phyloP scores from a whole-genome alignment of 2,888 invertebrate genomes.

The Leptinotarsa tumamoca region DNA sequence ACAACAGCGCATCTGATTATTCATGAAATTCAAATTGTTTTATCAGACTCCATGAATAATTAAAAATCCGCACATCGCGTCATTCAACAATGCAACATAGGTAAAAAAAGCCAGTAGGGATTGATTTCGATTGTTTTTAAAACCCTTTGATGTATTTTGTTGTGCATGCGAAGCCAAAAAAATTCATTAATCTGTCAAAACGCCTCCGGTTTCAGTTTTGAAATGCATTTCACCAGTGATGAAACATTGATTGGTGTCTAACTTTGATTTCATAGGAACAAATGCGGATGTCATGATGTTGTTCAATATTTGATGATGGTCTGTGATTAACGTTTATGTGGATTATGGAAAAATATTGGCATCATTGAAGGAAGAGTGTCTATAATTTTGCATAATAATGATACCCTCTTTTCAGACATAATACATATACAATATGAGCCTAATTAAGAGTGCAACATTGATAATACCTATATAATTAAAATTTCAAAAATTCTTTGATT shows the following conservation, averaged over 20 bases:
- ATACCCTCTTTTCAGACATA: too few species aligned
- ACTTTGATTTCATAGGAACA: background rate
- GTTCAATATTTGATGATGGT: background rate
- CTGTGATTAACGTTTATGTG: background rate
- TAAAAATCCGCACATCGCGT: background rate
- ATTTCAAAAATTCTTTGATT: too few species aligned
- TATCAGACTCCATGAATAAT: conserved; percentile 1
- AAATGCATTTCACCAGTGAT: background rate
- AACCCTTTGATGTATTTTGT: background rate
- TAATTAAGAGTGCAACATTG: too few species aligned
- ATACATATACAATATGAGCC: too few species aligned
- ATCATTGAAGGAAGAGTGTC: too few species aligned
- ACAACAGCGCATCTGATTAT: background rate
- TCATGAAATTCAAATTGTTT: background rate
- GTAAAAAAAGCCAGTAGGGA: conserved; percentile 1
- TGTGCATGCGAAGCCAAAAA: background rate
- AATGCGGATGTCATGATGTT: background rate
- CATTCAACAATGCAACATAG: background rate
- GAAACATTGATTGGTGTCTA: background rate
- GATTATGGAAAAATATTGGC: background rate
- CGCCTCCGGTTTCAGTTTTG: background rate
- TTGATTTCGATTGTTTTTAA: background rate
- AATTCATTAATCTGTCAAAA: conserved; percentile 7
- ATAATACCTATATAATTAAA: too few species aligned
- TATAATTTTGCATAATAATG: too few species aligned